These are phyloP conservation scores for Crax fasciolata DNA, from an alignment of 2,797 vertebrate species.

Conservation along the genomic window DNA sequence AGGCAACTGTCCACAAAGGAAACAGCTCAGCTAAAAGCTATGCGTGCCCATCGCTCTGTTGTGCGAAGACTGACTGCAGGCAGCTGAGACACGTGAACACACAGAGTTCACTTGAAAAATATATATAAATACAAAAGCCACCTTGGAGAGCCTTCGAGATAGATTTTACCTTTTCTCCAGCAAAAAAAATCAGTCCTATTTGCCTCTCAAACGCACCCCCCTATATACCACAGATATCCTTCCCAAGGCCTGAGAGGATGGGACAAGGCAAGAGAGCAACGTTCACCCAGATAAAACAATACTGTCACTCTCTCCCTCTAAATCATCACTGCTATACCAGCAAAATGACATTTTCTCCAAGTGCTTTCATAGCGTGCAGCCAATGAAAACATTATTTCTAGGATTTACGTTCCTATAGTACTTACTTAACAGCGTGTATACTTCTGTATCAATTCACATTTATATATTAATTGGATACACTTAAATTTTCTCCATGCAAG, in stretches of 20 bases:
- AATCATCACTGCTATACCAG: not conserved
- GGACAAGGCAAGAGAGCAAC: not conserved
- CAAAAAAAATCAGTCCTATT: not conserved
- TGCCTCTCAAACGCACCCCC: not conserved
- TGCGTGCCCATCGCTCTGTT: not conserved
- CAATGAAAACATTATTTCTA: not conserved
- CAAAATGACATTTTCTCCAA: not conserved
- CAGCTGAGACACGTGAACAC: not conserved
- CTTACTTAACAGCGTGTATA: not conserved
- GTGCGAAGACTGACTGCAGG: not conserved
- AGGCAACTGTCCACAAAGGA: not conserved
- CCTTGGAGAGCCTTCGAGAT: not conserved
- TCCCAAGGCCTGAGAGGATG: not conserved
- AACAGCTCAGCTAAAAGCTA: conserved; percentile 4
- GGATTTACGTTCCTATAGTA: not conserved
- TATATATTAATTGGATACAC: not conserved
- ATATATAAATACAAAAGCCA: not conserved
- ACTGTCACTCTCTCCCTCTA: not conserved
- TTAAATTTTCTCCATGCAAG: not conserved
- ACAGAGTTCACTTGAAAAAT: not conserved
- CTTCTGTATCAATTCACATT: not conserved
- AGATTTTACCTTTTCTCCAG: not conserved
- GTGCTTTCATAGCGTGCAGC: not conserved
- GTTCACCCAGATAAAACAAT: not conserved
- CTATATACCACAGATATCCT: not conserved